These are phyloP conservation scores for Oplegnathus fasciatus DNA, from an alignment of 2,113 vertebrate genomes.

Conservation along the genomic window DNA sequence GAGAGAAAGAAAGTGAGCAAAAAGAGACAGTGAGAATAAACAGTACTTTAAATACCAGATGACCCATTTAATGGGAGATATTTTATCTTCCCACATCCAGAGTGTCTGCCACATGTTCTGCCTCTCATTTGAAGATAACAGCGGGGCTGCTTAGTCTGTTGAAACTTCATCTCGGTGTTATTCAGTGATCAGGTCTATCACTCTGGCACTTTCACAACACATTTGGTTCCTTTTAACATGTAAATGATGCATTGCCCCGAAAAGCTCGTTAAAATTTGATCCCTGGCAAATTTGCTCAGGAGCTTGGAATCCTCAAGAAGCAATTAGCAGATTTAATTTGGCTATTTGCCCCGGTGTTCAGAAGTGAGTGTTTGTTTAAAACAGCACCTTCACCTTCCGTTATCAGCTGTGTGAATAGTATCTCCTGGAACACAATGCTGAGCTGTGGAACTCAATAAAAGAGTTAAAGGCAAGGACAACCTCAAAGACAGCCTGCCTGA, in stretches of 20 bases:
- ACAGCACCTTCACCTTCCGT: slow-evolving; percentile 71
- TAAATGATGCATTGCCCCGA: slow-evolving; percentile 55
- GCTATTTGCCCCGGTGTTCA: slow-evolving; percentile 69
- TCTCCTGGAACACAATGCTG: slow-evolving; percentile 81
- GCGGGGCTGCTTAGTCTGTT: slow-evolving; percentile 44
- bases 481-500: slow-evolving; percentile 83
- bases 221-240: slow-evolving; percentile 56
- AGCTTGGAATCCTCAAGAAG: slow-evolving; percentile 62
- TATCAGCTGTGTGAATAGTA: slow-evolving; percentile 84
- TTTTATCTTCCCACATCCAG: slow-evolving; percentile 58
- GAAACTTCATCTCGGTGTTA: slow-evolving; percentile 53
- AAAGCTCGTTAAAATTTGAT: slow-evolving; percentile 68
- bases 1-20: slow-evolving; percentile 32
- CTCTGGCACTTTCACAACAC: slow-evolving; percentile 50
- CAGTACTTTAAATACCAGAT: slow-evolving; percentile 74
- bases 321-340: slow-evolving; percentile 79
- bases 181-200: slow-evolving; percentile 52
- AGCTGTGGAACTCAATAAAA: slow-evolving; percentile 83
- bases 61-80: slow-evolving; percentile 72
- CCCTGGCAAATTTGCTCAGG: slow-evolving; percentile 55
- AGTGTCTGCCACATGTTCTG: slow-evolving; percentile 53
- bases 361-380: slow-evolving; percentile 72
- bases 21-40: slow-evolving; percentile 62
- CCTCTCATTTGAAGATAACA: slow-evolving; percentile 55
- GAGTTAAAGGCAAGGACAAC: slow-evolving; percentile 84